Percentiles rank a stretch among this genome's conserved stretches.
phyloP scores from a whole-genome alignment of 2,888 invertebrate species.

The Drosophila prostipennis region DNA sequence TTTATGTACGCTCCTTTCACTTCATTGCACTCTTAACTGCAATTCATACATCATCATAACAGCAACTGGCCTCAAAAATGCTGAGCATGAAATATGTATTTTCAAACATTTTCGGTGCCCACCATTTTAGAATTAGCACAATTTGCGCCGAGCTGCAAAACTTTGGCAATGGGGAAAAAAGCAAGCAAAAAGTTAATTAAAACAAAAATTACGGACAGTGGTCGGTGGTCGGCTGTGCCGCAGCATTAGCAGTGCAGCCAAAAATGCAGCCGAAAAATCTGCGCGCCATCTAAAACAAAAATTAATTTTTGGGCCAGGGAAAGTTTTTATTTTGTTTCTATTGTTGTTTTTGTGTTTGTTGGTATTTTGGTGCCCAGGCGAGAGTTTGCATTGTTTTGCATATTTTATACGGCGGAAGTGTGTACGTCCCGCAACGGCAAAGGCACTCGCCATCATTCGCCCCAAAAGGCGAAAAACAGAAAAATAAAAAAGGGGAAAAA shows the following conservation, averaged over 20 bases:
- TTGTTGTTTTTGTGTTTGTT: slow-evolving; percentile 25
- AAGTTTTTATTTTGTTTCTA: slow-evolving; percentile 44
- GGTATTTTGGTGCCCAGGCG: slow-evolving; percentile 45
- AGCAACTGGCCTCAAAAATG: slow-evolving; percentile 3
- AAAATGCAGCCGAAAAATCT: slow-evolving; percentile 63
- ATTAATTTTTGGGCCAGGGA: slow-evolving; percentile 68
- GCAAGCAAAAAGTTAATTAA: slow-evolving; percentile 66
- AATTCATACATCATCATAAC: slow-evolving; percentile 1
- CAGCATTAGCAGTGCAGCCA: slow-evolving; percentile 64
- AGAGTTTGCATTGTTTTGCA: slow-evolving; percentile 76
- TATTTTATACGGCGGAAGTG: slow-evolving; percentile 76
- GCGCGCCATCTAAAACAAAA: slow-evolving; percentile 68
- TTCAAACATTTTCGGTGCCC: slow-evolving; percentile 35
- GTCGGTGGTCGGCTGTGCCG: slow-evolving; percentile 50
- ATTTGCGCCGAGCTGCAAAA: slow-evolving; percentile 43
- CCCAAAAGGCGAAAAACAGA: slow-evolving; percentile 6
- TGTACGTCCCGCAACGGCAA: slow-evolving; percentile 46
- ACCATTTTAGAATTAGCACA: slow-evolving; percentile 52
- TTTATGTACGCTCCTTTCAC: too few species aligned
- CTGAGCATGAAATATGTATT: slow-evolving; percentile 26
- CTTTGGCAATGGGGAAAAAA: slow-evolving; percentile 27
- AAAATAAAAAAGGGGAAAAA: slow-evolving; percentile 10
- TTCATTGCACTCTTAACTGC: not conserved
- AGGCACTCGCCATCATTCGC: slow-evolving; percentile 22
- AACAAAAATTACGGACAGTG: slow-evolving; percentile 62